Evolutionary conservation across 1,140 invertebrate species (phyloP), one percentile per base, ranked within the genome.

Genomic region (Mycetomoellerius zeteki): DNA sequence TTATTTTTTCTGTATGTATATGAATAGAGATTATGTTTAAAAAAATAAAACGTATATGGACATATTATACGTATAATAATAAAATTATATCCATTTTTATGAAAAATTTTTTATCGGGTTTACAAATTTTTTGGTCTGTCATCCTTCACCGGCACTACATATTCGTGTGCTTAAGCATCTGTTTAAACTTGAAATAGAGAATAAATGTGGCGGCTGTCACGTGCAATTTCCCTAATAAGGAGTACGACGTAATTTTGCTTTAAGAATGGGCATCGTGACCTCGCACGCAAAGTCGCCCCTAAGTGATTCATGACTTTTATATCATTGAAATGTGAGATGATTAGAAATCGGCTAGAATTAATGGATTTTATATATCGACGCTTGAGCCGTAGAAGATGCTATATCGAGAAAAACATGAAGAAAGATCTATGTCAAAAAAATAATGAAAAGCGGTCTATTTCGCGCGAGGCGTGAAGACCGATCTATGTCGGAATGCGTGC

Each of bases 191-290:
- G 1, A 27, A 86, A 50, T 58, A 71, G 19, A 58, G 3, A 58
- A 27, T 60, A 58, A 72, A 78, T 43, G 6, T 43, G 6, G 6
- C 27, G 27, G 77, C 33, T 7, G 0, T 56, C 4, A 62, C 3
- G 69, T 50, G 37, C 58, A 86, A 89, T 89, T 89, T 89, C 30
- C 85, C 77, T 89, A 90, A 90, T 62, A 64, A 67, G 72, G 8
- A 86, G 12, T 12, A 54, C 12, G 58, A 64, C 43, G 56, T 6
- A 56, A 90, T 90, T n/a, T n/a, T 90, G 73, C 62, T 77, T 76
- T 77, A 47, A 85, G 43, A 86, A 69, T 27, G 7, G 33, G 8
- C 24, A 64, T 37, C 3, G 14, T 50, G 16, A 16, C n/a, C 19
- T 77, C 16, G 21, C 89, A 87, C 77, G 88, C 88, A 56, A 90